A percentile compares a stretch with the other conserved stretches of the same genome.
Conservation (phyloP, 2,113 vertebrate genomes). For the Pontoporia blainvillei region DNA sequence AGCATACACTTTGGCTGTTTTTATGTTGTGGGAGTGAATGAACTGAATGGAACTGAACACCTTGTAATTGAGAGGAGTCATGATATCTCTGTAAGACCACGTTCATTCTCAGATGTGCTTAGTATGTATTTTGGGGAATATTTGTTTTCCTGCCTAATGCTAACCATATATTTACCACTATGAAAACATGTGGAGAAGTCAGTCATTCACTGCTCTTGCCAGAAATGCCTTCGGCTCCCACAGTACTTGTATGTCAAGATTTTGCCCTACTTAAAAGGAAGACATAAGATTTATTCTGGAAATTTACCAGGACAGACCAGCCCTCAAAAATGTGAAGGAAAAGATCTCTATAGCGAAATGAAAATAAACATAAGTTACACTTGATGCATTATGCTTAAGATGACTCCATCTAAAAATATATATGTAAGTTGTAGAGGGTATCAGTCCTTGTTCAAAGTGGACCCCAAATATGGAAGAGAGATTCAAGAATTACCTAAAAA, state of each 20-base stretch:
- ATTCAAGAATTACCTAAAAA: not conserved
- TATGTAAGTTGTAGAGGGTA: not conserved
- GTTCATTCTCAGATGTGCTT: constrained; percentile 71
- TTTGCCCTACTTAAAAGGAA: constrained; percentile 70
- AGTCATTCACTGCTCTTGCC: constrained; percentile 22
- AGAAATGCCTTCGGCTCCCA: constrained; percentile 67
- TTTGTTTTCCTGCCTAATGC: constrained; percentile 66
- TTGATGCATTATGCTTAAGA: constrained; percentile 60
- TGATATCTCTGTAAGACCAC: not conserved
- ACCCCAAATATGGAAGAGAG: not conserved
- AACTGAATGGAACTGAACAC: not conserved
- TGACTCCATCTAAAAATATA: constrained; percentile 25
- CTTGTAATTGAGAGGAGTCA: constrained; percentile 14
- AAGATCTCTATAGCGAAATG: constrained; percentile 71
- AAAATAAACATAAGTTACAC: constrained; percentile 75
- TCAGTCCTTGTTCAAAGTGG: not conserved
- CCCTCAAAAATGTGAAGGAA: constrained; percentile 69
- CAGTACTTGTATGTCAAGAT: constrained; percentile 61
- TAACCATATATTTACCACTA: constrained; percentile 63
- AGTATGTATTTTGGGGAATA: constrained; percentile 28
- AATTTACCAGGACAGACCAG: constrained; percentile 63
- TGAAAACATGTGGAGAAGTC: constrained; percentile 71
- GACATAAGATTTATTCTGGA: constrained; percentile 74
- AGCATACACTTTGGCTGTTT: not conserved
- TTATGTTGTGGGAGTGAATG: constrained; percentile 45